A percentile compares a stretch with the other conserved stretches of the same genome.
phyloP scores from a whole-genome alignment of 2,797 vertebrate species.

The Rhadinocentrus ornatus region DNA sequence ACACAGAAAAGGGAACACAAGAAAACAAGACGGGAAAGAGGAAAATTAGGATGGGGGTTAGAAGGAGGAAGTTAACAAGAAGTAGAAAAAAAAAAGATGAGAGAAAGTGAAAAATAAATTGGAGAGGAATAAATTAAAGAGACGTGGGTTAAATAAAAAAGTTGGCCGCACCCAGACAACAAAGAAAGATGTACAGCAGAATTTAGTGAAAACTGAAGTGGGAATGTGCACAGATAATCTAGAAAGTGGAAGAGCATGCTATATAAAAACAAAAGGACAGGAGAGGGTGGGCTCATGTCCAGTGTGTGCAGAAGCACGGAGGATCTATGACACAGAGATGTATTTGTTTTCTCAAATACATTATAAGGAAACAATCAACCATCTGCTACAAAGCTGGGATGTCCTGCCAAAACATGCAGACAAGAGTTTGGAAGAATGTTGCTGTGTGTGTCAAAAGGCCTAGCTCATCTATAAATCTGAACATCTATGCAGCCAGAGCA shows the following conservation, averaged over 20 bases:
- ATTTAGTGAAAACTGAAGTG: constrained; percentile 56
- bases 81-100: constrained; percentile 39
- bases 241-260: constrained; percentile 61
- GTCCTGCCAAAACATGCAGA: constrained; percentile 72
- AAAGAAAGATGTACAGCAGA: constrained; percentile 50
- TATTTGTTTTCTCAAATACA: constrained; percentile 61
- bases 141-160: constrained; percentile 50
- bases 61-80: constrained; percentile 29
- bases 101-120: constrained; percentile 48
- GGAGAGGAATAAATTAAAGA: constrained; percentile 50
- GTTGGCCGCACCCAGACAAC: constrained; percentile 27
- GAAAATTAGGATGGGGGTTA: constrained; percentile 17
- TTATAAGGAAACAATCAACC: constrained; percentile 38
- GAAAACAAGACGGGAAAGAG: constrained; percentile 27
- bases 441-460: constrained; percentile 49
- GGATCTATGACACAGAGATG: constrained; percentile 52
- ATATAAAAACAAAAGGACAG: constrained; percentile 49
- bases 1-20: constrained; percentile 33
- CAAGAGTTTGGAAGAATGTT: constrained; percentile 27
- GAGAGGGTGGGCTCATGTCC: constrained; percentile 51
- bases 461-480: constrained; percentile 53
- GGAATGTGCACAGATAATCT: constrained; percentile 34
- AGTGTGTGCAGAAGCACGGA: constrained; percentile 56
- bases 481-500: constrained; percentile 49
- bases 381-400: constrained; percentile 45